These are phyloP conservation scores for Chloropsis cyanopogon DNA, from an alignment of 2,113 vertebrate genomes.

Conservation along the genomic window DNA sequence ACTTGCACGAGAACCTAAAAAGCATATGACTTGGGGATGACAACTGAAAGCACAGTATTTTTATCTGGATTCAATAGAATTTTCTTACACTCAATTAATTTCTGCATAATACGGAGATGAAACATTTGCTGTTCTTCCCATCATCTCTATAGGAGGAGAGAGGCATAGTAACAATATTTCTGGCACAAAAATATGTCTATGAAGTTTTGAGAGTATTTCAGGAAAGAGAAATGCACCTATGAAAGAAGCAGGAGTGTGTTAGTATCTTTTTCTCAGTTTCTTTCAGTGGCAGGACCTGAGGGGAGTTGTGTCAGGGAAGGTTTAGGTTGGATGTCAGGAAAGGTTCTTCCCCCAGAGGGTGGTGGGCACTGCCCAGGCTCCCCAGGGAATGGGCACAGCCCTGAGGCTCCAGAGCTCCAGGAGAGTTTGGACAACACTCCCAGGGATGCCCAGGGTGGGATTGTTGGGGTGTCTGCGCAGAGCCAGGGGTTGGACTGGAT, in stretches of 20 bases:
- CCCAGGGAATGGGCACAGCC: background rate
- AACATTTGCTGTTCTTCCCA: conserved; percentile 2
- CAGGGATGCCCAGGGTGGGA: background rate
- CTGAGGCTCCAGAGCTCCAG: rapidly evolving
- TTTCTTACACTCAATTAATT: conserved; percentile 55
- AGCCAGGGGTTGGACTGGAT: background rate
- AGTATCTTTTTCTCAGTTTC: background rate
- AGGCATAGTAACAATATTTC: background rate
- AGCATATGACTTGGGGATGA: conserved; percentile 20
- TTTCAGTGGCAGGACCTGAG: background rate
- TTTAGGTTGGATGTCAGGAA: background rate
- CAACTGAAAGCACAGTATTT: conserved; percentile 26
- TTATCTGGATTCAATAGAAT: conserved; percentile 16
- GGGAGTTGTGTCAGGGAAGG: background rate
- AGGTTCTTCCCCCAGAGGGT: background rate
- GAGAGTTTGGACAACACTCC: rapidly evolving
- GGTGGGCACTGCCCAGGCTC: background rate
- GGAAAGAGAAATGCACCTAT: background rate
- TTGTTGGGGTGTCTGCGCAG: background rate
- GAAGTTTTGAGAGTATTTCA: background rate
- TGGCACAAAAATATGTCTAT: background rate
- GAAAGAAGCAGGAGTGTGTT: background rate
- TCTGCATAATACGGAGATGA: background rate
- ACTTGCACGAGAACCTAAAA: conserved; percentile 22
- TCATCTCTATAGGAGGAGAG: background rate